Evolutionary conservation across 2,888 invertebrate genomes (phyloP), one percentile per base, ranked within the genome.

Genomic region (Palloptera scutellata): DNA sequence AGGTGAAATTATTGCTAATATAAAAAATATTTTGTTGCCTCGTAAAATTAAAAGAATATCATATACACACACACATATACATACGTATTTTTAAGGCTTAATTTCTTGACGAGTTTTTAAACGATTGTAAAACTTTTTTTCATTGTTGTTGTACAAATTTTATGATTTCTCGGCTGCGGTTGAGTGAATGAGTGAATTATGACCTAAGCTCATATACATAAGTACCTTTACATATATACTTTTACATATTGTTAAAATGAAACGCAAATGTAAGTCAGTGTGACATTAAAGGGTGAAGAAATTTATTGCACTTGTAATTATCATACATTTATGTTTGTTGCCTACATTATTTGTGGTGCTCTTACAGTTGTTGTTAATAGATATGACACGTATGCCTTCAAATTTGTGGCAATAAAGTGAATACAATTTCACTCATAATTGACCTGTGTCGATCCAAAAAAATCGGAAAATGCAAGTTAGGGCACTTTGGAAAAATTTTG

Each of bases 61-160:
- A 42, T 51, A 15, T 64, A 64, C 40, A 51, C 19, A 41, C 40
- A 58, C 40, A 17, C 19, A 60, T 54, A 45, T 65, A 65, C 19
- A 4, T 17, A 43, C 12, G n/a, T 20, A 67, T 70, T 51, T 82
- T 81, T 80, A 80, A 82, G 78, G 78, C 78, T 80, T 79, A 76
- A 77, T 78, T 80, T 79, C 83, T 83, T 83, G 81, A 83, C 81
- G 82, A 78, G 80, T 81, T 83, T 83, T 83, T 83, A 83, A 83
- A 83, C 82, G 83, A 79, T 82, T 80, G 82, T 82, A 82, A 81
- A 82, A 81, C n/a, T 42, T 41, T 54, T 59, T 45, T 41, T 30
- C 40, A 45, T 59, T 60, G 60, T 48, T 63, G 52, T 41, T 54
- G 19, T 63, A 52, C 52, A 64, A 57, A 64, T 58, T 51, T 52